Conservation (phyloP, 2,888 invertebrate species). For the Lepeophtheirus nordmannii region DNA sequence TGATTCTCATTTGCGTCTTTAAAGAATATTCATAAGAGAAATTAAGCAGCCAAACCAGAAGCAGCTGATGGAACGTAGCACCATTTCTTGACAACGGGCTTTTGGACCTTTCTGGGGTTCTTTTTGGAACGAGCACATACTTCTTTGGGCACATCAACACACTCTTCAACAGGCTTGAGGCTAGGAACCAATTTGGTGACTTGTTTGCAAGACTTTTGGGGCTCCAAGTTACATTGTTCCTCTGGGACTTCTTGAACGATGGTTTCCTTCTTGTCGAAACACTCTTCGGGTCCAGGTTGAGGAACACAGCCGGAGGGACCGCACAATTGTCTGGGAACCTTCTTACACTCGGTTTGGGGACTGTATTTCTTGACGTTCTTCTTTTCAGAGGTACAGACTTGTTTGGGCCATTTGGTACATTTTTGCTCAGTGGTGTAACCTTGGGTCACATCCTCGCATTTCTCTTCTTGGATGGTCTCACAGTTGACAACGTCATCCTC, state of each 20-base stretch:
- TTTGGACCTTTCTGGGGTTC: slow-evolving; percentile 16
- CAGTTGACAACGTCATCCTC: slow-evolving; percentile 22
- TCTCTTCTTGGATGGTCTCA: slow-evolving; percentile 15
- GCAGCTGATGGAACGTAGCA: slow-evolving; percentile 13
- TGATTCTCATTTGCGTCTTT: too few relatives aligned
- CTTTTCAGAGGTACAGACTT: slow-evolving; percentile 12
- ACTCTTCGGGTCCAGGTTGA: slow-evolving; percentile 19
- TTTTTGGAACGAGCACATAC: background rate
- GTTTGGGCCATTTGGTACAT: slow-evolving; percentile 22
- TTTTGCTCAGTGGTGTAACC: slow-evolving; percentile 20
- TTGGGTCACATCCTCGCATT: slow-evolving; percentile 15
- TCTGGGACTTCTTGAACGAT: slow-evolving; percentile 14
- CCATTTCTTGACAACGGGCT: slow-evolving; percentile 20
- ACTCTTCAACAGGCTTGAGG: slow-evolving; percentile 15
- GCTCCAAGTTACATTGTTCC: slow-evolving; percentile 1
- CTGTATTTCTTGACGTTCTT: slow-evolving; percentile 20
- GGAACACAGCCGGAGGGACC: slow-evolving; percentile 13
- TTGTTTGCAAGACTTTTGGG: slow-evolving; percentile 15
- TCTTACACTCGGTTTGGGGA: slow-evolving; percentile 14
- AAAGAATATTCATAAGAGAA: background rate
- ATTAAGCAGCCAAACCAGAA: slow-evolving; percentile 3
- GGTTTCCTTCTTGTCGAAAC: slow-evolving; percentile 17
- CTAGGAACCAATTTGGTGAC: slow-evolving; percentile 16
- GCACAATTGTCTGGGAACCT: slow-evolving; percentile 17
- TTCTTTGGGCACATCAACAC: slow-evolving; percentile 15